Base-by-base conservation (phyloP, 2,113 vertebrate genomes). In the Struthio camelus region DNA sequence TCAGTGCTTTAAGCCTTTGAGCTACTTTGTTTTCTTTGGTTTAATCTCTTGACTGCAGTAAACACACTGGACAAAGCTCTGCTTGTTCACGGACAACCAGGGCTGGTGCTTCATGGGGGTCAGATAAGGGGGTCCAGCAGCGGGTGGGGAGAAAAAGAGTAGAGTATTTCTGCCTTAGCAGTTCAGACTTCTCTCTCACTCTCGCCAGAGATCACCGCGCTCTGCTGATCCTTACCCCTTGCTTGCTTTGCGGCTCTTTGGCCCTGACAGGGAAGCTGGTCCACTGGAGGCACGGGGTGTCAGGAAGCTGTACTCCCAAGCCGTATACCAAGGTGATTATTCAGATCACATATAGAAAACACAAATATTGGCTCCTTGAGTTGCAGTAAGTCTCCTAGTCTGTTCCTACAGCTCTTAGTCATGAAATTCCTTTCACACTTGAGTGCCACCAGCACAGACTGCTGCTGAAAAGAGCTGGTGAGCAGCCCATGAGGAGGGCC, bases 1-100 rank as follows among this genome's bases (percentile, higher is more conserved):
- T 81, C 94, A 64, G 2, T 7, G 86, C 91, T 94, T 4, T 27
- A 78, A 85, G 88, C 93, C 91, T 94, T 96, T 96, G 95, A 96
- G 95, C 81, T 1, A 6, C 92, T 95, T 94, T 89, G 82, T 93
- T 97, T 93, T 97, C 82, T 96, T 87, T 93, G 87, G 89, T 96
- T 95, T 94, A 77, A 94, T 97, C 93, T 90, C 89, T 83, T 70
- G 91, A 53, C 90, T 94, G 80, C 80, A 78, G 54, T 75, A 94
- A 95, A 93, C 82, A 89, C 20, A 1, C 18, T 11, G 95, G 82
- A 97, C 96, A 97, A 87, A 96, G 95, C 79, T 61, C 78, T 20
- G 38, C 96, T 91, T 97, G 96, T 97, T 90, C 54, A 0, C 62
- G 67, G 70, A 48, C 5, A n/a, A 46, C 36, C 13, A 6, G 69